Conservation (phyloP, 1,140 invertebrate species). For the Oncopeltus fasciatus region DNA sequence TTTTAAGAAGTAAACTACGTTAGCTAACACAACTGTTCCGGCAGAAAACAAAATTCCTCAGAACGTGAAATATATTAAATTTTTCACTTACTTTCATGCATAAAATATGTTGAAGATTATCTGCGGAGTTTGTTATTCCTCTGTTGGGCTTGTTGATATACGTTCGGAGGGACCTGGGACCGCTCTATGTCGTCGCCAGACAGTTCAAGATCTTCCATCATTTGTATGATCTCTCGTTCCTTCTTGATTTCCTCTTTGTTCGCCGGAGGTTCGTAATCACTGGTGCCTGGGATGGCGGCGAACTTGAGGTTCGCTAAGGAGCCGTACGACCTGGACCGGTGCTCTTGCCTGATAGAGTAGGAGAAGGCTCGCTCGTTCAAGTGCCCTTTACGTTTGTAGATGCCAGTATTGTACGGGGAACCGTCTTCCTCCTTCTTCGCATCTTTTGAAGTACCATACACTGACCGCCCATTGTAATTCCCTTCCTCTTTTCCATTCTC, state of each 20-base stretch:
- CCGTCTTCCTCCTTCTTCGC: slow-evolving; percentile 32
- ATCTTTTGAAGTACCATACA: slow-evolving; percentile 3
- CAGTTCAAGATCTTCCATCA: slow-evolving; percentile 72
- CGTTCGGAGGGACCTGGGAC: slow-evolving; percentile 39
- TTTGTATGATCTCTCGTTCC: slow-evolving; percentile 77
- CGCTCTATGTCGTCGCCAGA: slow-evolving; percentile 60
- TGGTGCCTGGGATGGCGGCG: slow-evolving; percentile 40
- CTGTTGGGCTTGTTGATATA: slow-evolving; percentile 30
- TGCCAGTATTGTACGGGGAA: slow-evolving; percentile 69
- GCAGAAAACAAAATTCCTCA: too few relatives aligned
- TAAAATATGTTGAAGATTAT: slow-evolving; percentile 3
- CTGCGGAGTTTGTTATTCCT: slow-evolving; percentile 19
- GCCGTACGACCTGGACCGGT: slow-evolving; percentile 76
- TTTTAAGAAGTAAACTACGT: too few relatives aligned
- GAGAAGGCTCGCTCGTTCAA: slow-evolving; percentile 86
- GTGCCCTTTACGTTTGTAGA: slow-evolving; percentile 79
- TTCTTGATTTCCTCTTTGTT: slow-evolving; percentile 58
- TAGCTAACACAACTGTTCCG: too few relatives aligned
- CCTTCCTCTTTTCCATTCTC: slow-evolving; percentile 14
- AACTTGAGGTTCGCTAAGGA: slow-evolving; percentile 75
- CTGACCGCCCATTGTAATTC: background rate
- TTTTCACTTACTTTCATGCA: background rate
- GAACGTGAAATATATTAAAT: too few relatives aligned
- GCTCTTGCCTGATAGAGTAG: slow-evolving; percentile 84
- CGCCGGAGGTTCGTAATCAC: slow-evolving; percentile 23